Conservation (phyloP, 2,888 invertebrate species). For the Cerastis rubricosa region DNA sequence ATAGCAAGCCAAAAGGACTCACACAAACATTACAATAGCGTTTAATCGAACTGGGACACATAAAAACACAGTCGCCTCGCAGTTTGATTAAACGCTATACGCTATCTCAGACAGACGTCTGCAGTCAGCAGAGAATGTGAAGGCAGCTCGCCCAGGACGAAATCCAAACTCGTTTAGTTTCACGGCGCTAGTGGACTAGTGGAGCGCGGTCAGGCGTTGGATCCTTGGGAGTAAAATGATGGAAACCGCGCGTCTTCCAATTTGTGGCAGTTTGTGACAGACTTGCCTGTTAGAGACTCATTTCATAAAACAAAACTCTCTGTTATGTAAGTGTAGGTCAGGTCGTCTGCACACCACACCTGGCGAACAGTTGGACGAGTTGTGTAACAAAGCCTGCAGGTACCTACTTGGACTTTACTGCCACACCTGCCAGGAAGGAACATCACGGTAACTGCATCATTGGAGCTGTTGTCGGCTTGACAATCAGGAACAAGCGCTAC, state of each 20-base stretch:
- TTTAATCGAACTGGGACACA: no score
- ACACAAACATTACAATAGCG: no score
- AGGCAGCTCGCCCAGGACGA: neutral
- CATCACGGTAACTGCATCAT: no score
- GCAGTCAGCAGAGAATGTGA: neutral
- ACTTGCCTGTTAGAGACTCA: neutral
- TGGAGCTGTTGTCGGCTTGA: neutral
- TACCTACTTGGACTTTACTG: neutral
- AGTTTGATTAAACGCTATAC: no score
- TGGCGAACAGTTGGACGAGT: neutral
- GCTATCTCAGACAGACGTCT: no score
- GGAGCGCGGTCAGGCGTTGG: neutral
- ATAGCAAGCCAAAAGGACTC: neutral
- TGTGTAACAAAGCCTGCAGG: neutral
- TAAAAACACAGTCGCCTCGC: no score
- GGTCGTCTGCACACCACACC: no score
- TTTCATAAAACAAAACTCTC: no score
- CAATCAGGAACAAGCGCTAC: neutral
- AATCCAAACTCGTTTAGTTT: neutral
- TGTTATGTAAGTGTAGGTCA: no score
- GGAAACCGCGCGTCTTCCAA: neutral
- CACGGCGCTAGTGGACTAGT: no score
- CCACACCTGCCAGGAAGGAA: neutral
- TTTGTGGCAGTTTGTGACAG: neutral
- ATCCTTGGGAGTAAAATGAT: neutral